Evolutionary conservation across 2,888 invertebrate genomes (phyloP).

Genomic region (Portevinia maculata): DNA sequence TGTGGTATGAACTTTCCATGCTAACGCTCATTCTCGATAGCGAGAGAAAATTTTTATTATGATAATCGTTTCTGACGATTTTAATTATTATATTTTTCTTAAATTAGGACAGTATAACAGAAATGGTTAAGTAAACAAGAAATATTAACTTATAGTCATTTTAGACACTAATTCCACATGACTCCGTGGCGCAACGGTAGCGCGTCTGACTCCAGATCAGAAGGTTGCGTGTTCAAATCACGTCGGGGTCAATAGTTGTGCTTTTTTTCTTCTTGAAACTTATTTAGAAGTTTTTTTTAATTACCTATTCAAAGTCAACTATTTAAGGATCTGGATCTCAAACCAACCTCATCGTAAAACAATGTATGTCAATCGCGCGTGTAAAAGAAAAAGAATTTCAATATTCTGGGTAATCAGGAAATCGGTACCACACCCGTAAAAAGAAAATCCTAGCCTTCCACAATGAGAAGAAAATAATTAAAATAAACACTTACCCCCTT

Average conservation of each 20-base stretch:
- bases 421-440: no score
- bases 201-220: conserved; percentile 82
- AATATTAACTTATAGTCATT: conserved; percentile 3
- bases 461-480: not conserved
- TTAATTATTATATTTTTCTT: not conserved
- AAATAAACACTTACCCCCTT: conserved; percentile 89
- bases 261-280: conserved; percentile 45
- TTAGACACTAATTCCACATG: conserved; percentile 17
- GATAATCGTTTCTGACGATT: not conserved
- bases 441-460: no score
- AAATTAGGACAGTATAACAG: conserved; percentile 44
- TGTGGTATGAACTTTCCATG: no score
- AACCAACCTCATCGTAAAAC: no score
- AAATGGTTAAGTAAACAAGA: not conserved
- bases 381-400: conserved; percentile 12
- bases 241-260: conserved; percentile 78
- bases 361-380: conserved; percentile 10
- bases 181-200: conserved; percentile 82
- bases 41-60: not conserved
- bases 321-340: no score
- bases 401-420: no score
- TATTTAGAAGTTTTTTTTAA: no score
- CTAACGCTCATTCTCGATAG: not conserved
- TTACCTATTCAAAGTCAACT: not conserved
- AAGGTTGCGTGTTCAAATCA: conserved; percentile 81